Evolutionary conservation across 2,888 invertebrate genomes (phyloP).

Genomic region (Adela reaumurella): DNA sequence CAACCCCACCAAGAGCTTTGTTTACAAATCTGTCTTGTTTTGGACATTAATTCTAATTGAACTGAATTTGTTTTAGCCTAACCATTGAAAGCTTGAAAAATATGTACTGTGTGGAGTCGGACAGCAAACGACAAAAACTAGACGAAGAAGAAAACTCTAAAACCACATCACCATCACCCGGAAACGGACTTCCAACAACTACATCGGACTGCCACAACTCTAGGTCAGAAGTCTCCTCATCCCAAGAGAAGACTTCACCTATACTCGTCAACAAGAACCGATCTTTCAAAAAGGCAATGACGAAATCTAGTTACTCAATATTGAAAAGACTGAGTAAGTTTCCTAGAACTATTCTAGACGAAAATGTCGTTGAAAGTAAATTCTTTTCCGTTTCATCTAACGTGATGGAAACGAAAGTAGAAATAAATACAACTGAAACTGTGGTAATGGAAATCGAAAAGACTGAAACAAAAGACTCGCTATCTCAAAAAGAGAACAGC

Average conservation of each 20-base stretch:
- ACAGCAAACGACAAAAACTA: constrained; percentile 27
- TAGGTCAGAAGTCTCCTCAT: constrained; percentile 15
- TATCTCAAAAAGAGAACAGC: constrained; percentile 1
- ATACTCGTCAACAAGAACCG: constrained; percentile 40
- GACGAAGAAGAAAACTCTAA: constrained; percentile 17
- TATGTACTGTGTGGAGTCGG: constrained; percentile 41
- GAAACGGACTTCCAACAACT: too few species aligned
- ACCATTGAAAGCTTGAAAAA: constrained; percentile 39
- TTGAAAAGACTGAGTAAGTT: constrained; percentile 50
- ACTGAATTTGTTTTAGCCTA: constrained; percentile 34
- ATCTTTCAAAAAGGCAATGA: constrained; percentile 30
- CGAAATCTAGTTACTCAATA: constrained; percentile 26
- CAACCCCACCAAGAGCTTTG: too few species aligned
- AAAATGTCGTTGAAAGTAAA: constrained; percentile 55
- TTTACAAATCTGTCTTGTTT: too few species aligned
- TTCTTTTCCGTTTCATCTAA: constrained; percentile 35
- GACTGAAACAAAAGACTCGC: not conserved
- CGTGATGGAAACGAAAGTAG: constrained; percentile 17
- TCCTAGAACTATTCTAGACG: constrained; percentile 37
- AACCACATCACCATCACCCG: constrained; percentile 17
- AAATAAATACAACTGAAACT: constrained; percentile 10
- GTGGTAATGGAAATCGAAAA: constrained; percentile 6
- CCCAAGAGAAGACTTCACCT: constrained; percentile 30
- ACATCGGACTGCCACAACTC: constrained; percentile 14
- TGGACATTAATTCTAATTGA: too few species aligned